Conservation (phyloP, 92 coral and sea anemone genomes). For the Parazoanthus darwini region DNA sequence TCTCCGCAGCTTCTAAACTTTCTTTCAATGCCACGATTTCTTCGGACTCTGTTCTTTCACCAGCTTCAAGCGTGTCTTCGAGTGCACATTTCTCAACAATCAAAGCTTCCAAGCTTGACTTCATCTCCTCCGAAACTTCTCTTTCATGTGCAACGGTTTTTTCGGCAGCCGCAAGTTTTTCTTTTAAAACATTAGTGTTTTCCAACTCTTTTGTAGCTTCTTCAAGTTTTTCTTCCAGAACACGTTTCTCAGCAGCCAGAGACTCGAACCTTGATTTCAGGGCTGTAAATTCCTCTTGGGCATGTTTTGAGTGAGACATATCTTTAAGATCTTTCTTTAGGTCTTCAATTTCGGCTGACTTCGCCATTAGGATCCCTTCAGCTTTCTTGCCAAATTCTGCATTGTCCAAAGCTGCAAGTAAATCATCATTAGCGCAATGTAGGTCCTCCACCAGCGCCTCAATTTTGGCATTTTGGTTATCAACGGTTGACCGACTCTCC, state of each 20-base stretch:
- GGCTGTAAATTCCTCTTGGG: neutral
- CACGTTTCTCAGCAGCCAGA: neutral
- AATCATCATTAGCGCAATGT: constrained; percentile 29
- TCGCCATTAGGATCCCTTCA: constrained; percentile 13
- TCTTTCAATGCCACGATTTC: neutral
- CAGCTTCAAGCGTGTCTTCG: neutral
- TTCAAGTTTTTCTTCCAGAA: neutral
- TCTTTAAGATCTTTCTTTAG: constrained; percentile 13
- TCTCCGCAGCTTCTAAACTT: constrained; percentile 1
- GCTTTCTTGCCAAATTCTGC: constrained; percentile 27
- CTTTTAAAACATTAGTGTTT: neutral
- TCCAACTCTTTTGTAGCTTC: neutral
- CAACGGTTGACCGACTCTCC: neutral
- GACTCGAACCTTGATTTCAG: neutral
- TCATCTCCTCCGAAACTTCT: neutral
- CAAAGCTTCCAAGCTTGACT: neutral
- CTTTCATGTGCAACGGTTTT: neutral
- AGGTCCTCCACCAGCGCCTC: constrained; percentile 29
- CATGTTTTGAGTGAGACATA: neutral
- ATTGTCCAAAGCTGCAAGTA: constrained; percentile 22
- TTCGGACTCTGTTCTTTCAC: neutral
- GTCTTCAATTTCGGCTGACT: constrained; percentile 21
- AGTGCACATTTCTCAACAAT: neutral
- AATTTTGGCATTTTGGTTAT: neutral
- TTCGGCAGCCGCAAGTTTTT: neutral